Conservation (phyloP, 2,888 invertebrate species). For the Aporophyla nigra region DNA sequence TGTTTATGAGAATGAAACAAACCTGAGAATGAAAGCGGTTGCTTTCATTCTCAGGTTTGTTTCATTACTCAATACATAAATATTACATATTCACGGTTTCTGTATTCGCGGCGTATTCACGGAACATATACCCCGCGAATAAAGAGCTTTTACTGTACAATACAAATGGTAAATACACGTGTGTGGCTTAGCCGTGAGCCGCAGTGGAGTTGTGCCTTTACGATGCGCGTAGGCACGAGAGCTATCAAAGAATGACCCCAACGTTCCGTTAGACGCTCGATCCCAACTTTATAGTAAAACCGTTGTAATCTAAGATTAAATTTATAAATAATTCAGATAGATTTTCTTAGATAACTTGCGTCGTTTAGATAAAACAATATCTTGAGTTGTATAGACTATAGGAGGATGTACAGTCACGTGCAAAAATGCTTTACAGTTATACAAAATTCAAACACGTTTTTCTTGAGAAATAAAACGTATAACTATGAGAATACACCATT, state of each 20-base stretch:
- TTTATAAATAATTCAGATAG: slow-evolving; percentile 68
- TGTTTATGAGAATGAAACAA: too few relatives aligned
- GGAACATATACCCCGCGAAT: too few relatives aligned
- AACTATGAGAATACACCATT: not conserved
- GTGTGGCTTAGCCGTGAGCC: not conserved
- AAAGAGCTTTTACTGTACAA: too few relatives aligned
- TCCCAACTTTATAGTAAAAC: slow-evolving; percentile 66
- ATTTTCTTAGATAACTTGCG: slow-evolving; percentile 54
- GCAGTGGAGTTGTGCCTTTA: not conserved
- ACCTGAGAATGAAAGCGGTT: too few relatives aligned
- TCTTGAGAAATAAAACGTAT: not conserved
- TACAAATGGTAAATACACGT: too few relatives aligned
- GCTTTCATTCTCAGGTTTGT: too few relatives aligned
- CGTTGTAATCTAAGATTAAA: slow-evolving; percentile 66
- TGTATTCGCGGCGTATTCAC: too few relatives aligned
- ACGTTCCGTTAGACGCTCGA: slow-evolving; percentile 52
- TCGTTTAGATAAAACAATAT: slow-evolving; percentile 55
- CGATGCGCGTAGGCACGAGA: slow-evolving; percentile 39
- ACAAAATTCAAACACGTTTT: not conserved
- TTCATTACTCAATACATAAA: too few relatives aligned
- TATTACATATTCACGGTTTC: too few relatives aligned
- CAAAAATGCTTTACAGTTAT: not conserved
- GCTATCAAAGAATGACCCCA: slow-evolving; percentile 53
- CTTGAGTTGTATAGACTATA: slow-evolving; percentile 8
- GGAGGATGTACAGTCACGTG: not conserved